Percentiles rank a stretch among this genome's conserved stretches.
phyloP scores from a whole-genome alignment of 2,888 invertebrate species.

The Octodonta nipae region DNA sequence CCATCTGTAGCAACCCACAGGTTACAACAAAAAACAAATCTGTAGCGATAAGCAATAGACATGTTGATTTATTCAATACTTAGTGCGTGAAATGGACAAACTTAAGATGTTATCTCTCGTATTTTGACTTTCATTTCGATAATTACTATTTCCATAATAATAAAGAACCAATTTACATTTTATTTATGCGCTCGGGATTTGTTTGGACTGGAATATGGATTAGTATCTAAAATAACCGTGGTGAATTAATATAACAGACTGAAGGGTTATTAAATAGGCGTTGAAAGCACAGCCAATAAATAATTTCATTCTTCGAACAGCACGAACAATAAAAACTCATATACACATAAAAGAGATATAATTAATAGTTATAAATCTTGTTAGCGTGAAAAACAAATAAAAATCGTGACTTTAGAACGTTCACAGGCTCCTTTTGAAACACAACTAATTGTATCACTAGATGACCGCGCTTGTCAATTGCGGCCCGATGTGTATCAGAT shows the following conservation, averaged over 20 bases:
- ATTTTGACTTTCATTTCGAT: constrained; percentile 12
- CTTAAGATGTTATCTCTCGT: constrained; percentile 9
- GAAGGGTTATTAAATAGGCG: constrained; percentile 12
- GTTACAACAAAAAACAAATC: no score
- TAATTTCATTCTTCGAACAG: no score
- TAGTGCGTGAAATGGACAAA: constrained; percentile 8
- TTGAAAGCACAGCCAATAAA: constrained; percentile 15
- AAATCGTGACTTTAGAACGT: constrained; percentile 3
- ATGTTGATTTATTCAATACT: constrained; percentile 7
- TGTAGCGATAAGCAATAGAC: no score
- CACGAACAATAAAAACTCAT: constrained; percentile 11
- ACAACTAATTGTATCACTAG: constrained; percentile 2
- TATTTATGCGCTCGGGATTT: no score
- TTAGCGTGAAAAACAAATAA: constrained; percentile 5
- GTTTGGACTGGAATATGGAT: constrained; percentile 14
- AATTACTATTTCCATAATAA: constrained; percentile 15
- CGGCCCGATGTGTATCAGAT: background rate
- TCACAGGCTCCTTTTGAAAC: background rate
- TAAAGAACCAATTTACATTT: constrained; percentile 15
- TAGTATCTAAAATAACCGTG: constrained; percentile 12
- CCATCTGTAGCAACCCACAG: no score
- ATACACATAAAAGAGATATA: constrained; percentile 19
- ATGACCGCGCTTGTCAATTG: constrained; percentile 4
- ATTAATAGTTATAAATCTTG: constrained; percentile 24
- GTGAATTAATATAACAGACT: constrained; percentile 9